Base-by-base conservation (phyloP, 1,140 invertebrate species). In the Cydia fagiglandana region DNA sequence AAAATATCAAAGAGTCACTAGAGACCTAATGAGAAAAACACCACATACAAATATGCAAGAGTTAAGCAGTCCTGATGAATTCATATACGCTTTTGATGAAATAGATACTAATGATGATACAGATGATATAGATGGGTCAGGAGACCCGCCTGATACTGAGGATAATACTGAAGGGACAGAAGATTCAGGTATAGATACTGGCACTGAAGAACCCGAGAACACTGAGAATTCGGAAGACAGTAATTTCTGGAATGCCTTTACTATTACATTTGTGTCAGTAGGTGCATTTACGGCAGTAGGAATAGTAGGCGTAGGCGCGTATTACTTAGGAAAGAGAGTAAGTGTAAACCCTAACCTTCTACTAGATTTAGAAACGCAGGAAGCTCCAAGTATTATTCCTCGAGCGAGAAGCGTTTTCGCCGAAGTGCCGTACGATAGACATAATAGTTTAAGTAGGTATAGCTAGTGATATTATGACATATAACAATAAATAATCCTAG, bases 181-280 rank as follows among this genome's bases (percentile, higher is more conserved):
- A 50, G 73, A 73, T 20, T 38, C 66, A 70, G 9, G 13, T 73
- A n/a, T n/a, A 73, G 34, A 20, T 12, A 50, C 17, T 2, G 41
- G 30, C n/a, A 41, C 17, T 47, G 15, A 41, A 17, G 41, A 73
- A 3, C 4, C 41, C 7, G 45, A 28, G 17, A 41, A 20, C n/a
- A 15, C 7, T 50, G 70, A 50, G 28, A 20, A 24, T 28, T 50
- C 70, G 1, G 70, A 73, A 64, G n/a, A 61, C 13, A 20, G 70
- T 50, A 56, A 10, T 34, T 82, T 82, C 50, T 86, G 85, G 85
- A 86, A 80, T 79, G 53, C 78, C 6, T 81, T 78, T 30, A 85
- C 81, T 4, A 83, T 87, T 41, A 74, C 79, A n/a, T 61, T 86
- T 53, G 77, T 84, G 17, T 73, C 78, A 5, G 78, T 85, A 9